Conservation (phyloP, 1,140 invertebrate genomes). For the Seison nebaliae region DNA sequence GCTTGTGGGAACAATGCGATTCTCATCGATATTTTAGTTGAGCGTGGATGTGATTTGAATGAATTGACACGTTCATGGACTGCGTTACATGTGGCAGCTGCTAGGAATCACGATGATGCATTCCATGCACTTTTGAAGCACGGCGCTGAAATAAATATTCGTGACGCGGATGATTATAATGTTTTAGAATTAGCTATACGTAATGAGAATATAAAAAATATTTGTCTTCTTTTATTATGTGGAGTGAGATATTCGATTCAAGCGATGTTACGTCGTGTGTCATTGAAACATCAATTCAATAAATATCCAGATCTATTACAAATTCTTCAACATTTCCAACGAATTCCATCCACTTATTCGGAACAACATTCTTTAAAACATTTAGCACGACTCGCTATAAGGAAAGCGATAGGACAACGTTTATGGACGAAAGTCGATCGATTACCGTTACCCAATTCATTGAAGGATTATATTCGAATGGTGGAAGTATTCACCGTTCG, state of each 20-base stretch:
- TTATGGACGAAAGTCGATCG: not conserved
- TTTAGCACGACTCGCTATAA: not conserved
- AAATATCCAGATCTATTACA: constrained; percentile 1
- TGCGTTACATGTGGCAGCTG: constrained; percentile 1
- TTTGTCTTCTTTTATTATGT: not conserved
- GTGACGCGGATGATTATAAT: not conserved
- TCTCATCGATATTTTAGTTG: not conserved
- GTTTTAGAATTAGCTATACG: not conserved
- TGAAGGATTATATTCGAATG: not conserved
- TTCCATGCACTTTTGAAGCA: not conserved
- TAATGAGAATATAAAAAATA: constrained; percentile 2
- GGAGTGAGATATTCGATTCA: not conserved
- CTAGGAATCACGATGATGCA: not conserved
- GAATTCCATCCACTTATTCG: too few relatives aligned
- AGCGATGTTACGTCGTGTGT: not conserved
- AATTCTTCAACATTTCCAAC: not conserved
- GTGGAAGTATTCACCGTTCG: not conserved
- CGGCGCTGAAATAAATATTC: not conserved
- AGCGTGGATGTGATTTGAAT: constrained; percentile 3
- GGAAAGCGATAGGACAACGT: not conserved
- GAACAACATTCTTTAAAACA: constrained; percentile 1
- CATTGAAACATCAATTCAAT: not conserved
- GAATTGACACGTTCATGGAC: constrained; percentile 2
- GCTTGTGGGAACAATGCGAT: not conserved
- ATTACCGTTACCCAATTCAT: not conserved